These are phyloP conservation scores for Siphamia tubifer DNA, from an alignment of 2,113 vertebrate genomes.

Conservation along the genomic window DNA sequence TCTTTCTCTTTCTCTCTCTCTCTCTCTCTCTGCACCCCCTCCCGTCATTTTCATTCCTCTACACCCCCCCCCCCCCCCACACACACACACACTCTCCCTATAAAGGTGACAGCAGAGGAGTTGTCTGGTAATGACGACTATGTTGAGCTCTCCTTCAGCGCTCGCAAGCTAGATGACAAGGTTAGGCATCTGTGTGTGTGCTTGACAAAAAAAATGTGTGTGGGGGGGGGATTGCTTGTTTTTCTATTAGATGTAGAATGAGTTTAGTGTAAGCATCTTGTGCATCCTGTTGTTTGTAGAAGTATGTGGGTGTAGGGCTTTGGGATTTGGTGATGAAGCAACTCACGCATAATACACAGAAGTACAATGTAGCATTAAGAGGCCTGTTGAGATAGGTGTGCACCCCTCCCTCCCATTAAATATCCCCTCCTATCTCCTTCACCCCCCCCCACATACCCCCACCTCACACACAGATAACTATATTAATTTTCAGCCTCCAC, in stretches of 20 bases:
- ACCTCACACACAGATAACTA: slow-evolving; percentile 59
- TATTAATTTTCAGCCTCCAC: slow-evolving; percentile 63
- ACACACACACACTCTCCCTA: slow-evolving; percentile 10
- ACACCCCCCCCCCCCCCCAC: slow-evolving; percentile 10
- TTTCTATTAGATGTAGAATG: not conserved
- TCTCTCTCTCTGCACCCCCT: not conserved
- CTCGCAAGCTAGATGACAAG: slow-evolving; percentile 98
- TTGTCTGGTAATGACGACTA: slow-evolving; percentile 97
- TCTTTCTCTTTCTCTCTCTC: slow-evolving; percentile 21
- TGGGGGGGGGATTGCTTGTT: not conserved
- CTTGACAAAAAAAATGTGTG: not conserved
- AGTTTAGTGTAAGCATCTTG: slow-evolving; percentile 5
- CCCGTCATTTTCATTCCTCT: not conserved
- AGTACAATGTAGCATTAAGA: slow-evolving; percentile 41
- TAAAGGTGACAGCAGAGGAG: slow-evolving; percentile 95
- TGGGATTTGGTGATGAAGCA: slow-evolving; percentile 30
- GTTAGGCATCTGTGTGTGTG: slow-evolving; percentile 68
- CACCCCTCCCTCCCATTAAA: not conserved
- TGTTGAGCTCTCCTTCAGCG: slow-evolving; percentile 96
- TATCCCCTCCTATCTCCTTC: slow-evolving; percentile 39
- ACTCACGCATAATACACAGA: slow-evolving; percentile 34
- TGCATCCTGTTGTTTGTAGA: not conserved
- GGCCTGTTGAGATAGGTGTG: slow-evolving; percentile 40
- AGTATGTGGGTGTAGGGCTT: slow-evolving; percentile 4
- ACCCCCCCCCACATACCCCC: not conserved